phyloP scores from a whole-genome alignment of 1,140 invertebrate species.

The Calephelis virginiensis region DNA sequence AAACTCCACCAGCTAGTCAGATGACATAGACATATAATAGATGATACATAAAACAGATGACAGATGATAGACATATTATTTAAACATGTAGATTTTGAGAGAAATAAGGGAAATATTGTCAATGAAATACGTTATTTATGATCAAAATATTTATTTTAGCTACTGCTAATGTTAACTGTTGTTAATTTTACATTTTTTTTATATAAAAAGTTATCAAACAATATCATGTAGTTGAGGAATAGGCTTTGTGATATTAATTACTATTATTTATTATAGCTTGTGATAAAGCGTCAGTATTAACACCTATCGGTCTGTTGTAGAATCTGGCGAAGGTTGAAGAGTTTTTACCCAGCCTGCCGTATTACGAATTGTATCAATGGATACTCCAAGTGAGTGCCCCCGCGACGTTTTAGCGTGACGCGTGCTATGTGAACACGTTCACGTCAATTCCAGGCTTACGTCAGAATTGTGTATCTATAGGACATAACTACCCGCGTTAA shows the following conservation, averaged over 20 bases:
- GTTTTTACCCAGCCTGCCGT: neutral
- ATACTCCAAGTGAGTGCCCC: conserved; percentile 14
- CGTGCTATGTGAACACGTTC: neutral
- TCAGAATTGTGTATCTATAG: no score
- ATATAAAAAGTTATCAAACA: no score
- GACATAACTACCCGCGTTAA: no score
- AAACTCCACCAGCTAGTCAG: no score
- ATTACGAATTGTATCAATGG: neutral
- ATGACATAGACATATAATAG: no score
- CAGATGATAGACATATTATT: no score
- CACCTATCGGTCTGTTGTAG: neutral
- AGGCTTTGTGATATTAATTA: neutral
- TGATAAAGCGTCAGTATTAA: neutral
- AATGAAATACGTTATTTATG: no score
- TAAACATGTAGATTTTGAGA: neutral
- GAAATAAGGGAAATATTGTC: no score
- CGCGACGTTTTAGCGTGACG: neutral
- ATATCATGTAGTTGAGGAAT: no score
- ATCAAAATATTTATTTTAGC: neutral
- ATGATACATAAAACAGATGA: no score
- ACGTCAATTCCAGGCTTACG: neutral
- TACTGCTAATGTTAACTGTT: neutral
- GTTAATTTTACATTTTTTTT: neutral
- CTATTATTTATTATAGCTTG: neutral
- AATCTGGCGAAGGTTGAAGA: neutral